Percentiles rank a stretch among this genome's conserved stretches.
phyloP scores from a whole-genome alignment of 2,888 invertebrate species.

The Eupithecia insigniata region DNA sequence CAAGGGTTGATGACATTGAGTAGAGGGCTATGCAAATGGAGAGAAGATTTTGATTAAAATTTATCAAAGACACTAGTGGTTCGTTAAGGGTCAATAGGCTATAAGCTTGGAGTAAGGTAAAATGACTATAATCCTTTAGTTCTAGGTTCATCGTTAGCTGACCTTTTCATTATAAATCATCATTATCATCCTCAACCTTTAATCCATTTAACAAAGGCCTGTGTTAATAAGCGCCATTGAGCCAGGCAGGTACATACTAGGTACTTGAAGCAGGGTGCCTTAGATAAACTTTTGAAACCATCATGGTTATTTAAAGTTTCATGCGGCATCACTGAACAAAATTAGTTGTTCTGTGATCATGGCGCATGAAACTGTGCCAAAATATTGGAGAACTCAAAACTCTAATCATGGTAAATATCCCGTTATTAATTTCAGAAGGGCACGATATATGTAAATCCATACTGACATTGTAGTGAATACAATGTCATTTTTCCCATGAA shows the following conservation, averaged over 20 bases:
- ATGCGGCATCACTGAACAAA: too few relatives aligned
- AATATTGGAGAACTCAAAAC: too few relatives aligned
- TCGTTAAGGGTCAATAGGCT: background rate
- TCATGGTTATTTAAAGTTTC: too few relatives aligned
- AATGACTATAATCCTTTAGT: background rate
- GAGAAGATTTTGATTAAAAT: conserved; percentile 79
- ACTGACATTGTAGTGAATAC: too few relatives aligned
- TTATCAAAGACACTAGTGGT: conserved; percentile 54
- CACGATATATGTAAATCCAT: too few relatives aligned
- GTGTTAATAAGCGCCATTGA: background rate
- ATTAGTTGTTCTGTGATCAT: too few relatives aligned
- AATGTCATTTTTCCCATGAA: too few relatives aligned
- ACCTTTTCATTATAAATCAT: background rate
- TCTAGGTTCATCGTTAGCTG: background rate
- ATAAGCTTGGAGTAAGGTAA: conserved; percentile 4
- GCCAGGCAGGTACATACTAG: background rate
- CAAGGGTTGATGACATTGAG: conserved; percentile 71
- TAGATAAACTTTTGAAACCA: too few relatives aligned
- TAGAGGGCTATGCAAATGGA: conserved; percentile 70
- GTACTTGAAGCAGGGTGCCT: too few relatives aligned
- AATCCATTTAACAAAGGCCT: background rate
- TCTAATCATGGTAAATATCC: too few relatives aligned
- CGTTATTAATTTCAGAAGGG: too few relatives aligned
- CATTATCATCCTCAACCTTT: background rate
- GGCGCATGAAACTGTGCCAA: too few relatives aligned